phyloP scores from a whole-genome alignment of 2,888 invertebrate genomes.

The Tenthredo distinguenda region DNA sequence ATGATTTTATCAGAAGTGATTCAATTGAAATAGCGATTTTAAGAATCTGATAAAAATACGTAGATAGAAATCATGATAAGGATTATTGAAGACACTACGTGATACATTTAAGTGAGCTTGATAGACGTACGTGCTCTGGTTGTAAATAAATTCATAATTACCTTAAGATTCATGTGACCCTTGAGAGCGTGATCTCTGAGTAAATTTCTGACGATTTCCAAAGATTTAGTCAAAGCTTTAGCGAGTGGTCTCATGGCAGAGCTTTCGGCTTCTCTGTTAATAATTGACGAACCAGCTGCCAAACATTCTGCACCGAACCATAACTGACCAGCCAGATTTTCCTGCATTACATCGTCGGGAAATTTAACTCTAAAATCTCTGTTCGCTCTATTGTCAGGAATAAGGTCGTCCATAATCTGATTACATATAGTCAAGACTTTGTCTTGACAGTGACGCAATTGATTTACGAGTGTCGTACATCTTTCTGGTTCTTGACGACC shows the following conservation, averaged over 20 bases:
- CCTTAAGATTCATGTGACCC: constrained; percentile 77
- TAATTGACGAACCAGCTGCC: constrained; percentile 98
- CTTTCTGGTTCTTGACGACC: constrained; percentile 99
- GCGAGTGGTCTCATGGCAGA: constrained; percentile 98
- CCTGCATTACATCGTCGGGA: constrained; percentile 98
- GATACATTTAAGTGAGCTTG: neutral
- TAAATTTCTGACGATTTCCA: constrained; percentile 94
- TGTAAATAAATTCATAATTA: constrained; percentile 57
- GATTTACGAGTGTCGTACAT: constrained; percentile 96
- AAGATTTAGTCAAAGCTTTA: constrained; percentile 96
- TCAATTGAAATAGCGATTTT: neutral
- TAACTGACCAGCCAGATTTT: constrained; percentile 97
- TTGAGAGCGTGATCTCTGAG: constrained; percentile 88
- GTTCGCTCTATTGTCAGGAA: constrained; percentile 91
- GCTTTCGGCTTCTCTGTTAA: constrained; percentile 98
- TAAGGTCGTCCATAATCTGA: constrained; percentile 96
- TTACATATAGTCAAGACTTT: constrained; percentile 95
- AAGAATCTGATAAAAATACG: neutral
- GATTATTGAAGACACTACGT: neutral
- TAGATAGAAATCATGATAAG: neutral
- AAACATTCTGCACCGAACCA: constrained; percentile 99
- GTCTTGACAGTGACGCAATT: constrained; percentile 95
- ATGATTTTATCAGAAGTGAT: neutral
- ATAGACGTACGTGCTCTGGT: neutral
- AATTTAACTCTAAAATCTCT: constrained; percentile 98